A percentile compares a stretch with the other conserved stretches of the same genome.
Conservation (phyloP, 2,113 vertebrate species). For the Pseudorasbora parva region DNA sequence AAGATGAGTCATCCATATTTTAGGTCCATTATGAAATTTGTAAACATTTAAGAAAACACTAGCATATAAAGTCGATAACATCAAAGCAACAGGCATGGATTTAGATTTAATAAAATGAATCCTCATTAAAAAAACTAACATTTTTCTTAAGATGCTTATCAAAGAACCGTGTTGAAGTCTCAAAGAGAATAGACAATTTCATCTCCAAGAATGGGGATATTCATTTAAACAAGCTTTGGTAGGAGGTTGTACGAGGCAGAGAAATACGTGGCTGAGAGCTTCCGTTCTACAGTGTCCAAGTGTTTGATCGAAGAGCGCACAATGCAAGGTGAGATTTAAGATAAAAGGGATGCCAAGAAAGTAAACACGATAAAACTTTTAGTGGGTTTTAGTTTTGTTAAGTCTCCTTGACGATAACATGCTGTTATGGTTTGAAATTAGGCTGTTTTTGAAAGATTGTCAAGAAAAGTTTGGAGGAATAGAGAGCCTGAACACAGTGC, state of each 20-base stretch:
- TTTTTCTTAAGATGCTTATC: constrained; percentile 22
- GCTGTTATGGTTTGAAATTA: constrained; percentile 16
- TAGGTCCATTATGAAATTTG: neutral
- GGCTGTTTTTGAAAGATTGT: constrained; percentile 8
- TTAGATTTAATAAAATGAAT: neutral
- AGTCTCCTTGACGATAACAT: constrained; percentile 18
- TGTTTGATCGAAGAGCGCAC: neutral
- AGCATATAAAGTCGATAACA: neutral
- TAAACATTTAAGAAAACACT: neutral
- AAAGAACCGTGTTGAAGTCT: constrained; percentile 27
- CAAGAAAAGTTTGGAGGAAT: constrained; percentile 15
- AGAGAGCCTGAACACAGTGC: neutral
- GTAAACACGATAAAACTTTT: constrained; percentile 37
- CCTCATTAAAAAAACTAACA: neutral
- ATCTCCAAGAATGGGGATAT: constrained; percentile 35
- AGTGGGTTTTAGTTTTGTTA: neutral
- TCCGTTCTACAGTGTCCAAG: constrained; percentile 21
- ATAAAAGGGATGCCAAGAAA: neutral
- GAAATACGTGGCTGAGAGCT: constrained; percentile 26
- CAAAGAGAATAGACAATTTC: constrained; percentile 36
- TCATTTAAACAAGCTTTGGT: constrained; percentile 38
- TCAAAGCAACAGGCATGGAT: constrained; percentile 1
- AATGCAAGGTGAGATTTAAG: neutral
- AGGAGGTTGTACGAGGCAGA: neutral
- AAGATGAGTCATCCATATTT: neutral